These are phyloP conservation scores for Tetranychus truncatus DNA, from an alignment of 2,888 invertebrate genomes.

Conservation along the genomic window DNA sequence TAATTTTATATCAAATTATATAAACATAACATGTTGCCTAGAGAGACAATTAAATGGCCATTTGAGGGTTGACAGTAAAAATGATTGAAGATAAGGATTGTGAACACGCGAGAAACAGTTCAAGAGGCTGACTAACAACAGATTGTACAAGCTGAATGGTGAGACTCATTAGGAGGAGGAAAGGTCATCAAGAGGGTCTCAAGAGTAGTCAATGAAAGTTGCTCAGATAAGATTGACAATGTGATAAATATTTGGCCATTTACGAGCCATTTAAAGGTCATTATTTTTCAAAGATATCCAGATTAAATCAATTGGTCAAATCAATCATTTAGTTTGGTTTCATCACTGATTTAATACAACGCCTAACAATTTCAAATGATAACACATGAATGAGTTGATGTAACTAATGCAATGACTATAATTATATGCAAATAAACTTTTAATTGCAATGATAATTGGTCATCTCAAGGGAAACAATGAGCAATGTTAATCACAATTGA, in stretches of 20 bases:
- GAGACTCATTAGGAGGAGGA: too few species aligned
- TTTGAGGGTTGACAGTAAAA: neutral
- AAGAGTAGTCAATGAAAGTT: too few species aligned
- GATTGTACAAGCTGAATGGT: too few species aligned
- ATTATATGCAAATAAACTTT: neutral
- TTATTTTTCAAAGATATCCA: too few species aligned
- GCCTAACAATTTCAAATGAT: neutral
- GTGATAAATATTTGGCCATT: too few species aligned
- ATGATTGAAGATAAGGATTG: neutral
- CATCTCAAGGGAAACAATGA: neutral
- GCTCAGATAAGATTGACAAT: too few species aligned
- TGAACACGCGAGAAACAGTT: neutral
- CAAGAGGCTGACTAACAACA: too few species aligned
- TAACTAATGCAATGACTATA: neutral
- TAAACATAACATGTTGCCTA: neutral
- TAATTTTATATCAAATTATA: neutral
- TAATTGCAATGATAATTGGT: neutral
- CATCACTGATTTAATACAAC: neutral
- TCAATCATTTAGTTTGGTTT: neutral
- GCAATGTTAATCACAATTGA: neutral
- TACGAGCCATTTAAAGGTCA: too few species aligned
- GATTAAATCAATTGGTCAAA: neutral
- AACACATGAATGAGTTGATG: neutral
- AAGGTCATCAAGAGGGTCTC: too few species aligned
- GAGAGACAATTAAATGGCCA: neutral